A percentile compares a stretch with the other conserved stretches of the same genome.
phyloP scores from a whole-genome alignment of 2,113 vertebrate species.

The Numenius arquata region DNA sequence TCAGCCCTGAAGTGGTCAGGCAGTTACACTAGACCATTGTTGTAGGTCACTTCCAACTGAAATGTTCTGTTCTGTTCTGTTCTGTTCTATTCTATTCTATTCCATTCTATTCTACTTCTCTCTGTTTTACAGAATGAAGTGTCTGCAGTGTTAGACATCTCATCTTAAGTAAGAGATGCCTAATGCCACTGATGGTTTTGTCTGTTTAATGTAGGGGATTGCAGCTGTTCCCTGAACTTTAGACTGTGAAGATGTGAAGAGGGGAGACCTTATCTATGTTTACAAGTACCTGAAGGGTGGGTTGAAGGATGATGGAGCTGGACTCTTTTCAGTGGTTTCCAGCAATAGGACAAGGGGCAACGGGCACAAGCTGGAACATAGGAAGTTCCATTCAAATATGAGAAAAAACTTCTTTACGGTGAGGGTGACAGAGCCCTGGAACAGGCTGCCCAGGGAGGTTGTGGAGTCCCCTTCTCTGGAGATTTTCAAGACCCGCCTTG shows the following conservation, averaged over 20 bases:
- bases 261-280: too few species aligned
- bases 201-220: neutral
- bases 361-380: too few species aligned
- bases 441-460: too few species aligned
- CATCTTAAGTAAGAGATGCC: neutral
- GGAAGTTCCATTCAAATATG: too few species aligned
- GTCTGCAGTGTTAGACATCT: neutral
- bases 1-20: neutral
- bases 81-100: neutral
- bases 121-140: neutral
- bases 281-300: too few species aligned
- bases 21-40: neutral
- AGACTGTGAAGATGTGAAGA: neutral
- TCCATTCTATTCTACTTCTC: neutral
- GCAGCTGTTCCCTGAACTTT: neutral
- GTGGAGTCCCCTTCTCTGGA: too few species aligned
- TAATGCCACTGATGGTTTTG: neutral
- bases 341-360: too few species aligned
- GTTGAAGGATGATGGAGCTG: too few species aligned
- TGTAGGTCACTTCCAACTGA: neutral
- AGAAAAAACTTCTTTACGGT: too few species aligned
- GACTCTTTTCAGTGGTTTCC: too few species aligned
- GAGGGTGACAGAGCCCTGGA: too few species aligned
- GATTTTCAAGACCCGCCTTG: too few species aligned
- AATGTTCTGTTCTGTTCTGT: neutral